A percentile compares a stretch with the other conserved stretches of the same genome.
Evolutionary conservation across 2,888 invertebrate species (phyloP).

Genomic region (Leistus spinibarbis): DNA sequence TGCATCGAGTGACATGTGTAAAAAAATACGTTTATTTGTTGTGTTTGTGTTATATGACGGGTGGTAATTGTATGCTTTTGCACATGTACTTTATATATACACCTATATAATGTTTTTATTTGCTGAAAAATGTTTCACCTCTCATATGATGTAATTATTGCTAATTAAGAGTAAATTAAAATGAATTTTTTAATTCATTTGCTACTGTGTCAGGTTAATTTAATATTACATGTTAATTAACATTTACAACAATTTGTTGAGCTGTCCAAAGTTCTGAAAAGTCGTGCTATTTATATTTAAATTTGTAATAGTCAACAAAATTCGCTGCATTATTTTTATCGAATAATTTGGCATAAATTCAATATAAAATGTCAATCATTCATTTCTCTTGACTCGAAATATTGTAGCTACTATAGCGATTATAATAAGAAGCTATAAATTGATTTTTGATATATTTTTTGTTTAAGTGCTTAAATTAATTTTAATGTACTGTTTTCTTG

Average conservation of each 20-base stretch:
- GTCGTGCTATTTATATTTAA: background rate
- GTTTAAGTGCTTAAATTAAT: too few species aligned
- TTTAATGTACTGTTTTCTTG: too few species aligned
- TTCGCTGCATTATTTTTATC: background rate
- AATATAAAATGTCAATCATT: too few species aligned
- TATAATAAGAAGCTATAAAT: too few species aligned
- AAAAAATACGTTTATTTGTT: slow-evolving; percentile 21
- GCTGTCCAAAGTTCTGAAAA: background rate
- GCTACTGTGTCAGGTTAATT: slow-evolving; percentile 19
- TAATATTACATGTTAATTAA: slow-evolving; percentile 28
- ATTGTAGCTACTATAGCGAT: too few species aligned
- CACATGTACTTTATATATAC: background rate
- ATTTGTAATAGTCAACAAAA: background rate
- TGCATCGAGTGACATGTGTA: slow-evolving; percentile 37
- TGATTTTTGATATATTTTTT: too few species aligned
- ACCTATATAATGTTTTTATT: slow-evolving; percentile 7
- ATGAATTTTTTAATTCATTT: slow-evolving; percentile 22
- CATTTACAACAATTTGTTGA: slow-evolving; percentile 23
- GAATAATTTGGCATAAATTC: too few species aligned
- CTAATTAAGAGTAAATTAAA: slow-evolving; percentile 35
- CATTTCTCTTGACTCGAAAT: too few species aligned
- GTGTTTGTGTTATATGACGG: slow-evolving; percentile 8
- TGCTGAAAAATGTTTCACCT: background rate
- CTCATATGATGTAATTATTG: slow-evolving; percentile 31
- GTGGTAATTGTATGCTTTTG: slow-evolving; percentile 1